These are phyloP conservation scores for Achroia grisella DNA, from an alignment of 1,140 invertebrate genomes.

Conservation along the genomic window DNA sequence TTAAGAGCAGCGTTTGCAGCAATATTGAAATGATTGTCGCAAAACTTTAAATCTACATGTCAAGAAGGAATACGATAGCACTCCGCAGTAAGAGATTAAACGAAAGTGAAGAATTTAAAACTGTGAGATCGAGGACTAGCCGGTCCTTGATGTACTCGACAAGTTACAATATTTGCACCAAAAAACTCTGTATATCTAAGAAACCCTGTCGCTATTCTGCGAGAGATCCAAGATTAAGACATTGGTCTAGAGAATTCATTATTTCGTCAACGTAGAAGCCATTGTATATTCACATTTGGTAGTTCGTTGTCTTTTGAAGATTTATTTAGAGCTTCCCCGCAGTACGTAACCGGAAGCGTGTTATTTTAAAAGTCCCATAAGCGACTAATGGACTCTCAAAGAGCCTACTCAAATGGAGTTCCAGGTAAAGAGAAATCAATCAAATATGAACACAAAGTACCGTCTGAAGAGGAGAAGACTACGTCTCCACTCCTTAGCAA, in stretches of 20 bases:
- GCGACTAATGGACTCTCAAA: slow-evolving; percentile 63
- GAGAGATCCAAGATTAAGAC: slow-evolving; percentile 69
- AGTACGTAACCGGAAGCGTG: slow-evolving; percentile 49
- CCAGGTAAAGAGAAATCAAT: slow-evolving; percentile 51
- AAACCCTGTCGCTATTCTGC: slow-evolving; percentile 64
- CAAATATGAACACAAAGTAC: slow-evolving; percentile 53
- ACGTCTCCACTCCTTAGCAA: slow-evolving; percentile 53
- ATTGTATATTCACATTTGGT: not conserved
- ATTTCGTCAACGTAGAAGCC: slow-evolving; percentile 47
- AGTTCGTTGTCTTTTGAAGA: slow-evolving; percentile 20
- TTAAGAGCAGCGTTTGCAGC: slow-evolving; percentile 27
- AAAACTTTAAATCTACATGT: slow-evolving; percentile 63
- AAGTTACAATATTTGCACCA: slow-evolving; percentile 61
- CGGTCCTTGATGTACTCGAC: slow-evolving; percentile 70
- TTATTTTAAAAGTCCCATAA: slow-evolving; percentile 33
- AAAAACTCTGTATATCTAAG: slow-evolving; percentile 61
- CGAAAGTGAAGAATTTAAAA: slow-evolving; percentile 63
- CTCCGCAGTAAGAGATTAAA: slow-evolving; percentile 24
- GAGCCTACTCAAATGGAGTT: slow-evolving; percentile 55
- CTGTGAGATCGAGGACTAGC: slow-evolving; percentile 65
- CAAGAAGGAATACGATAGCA: slow-evolving; percentile 37
- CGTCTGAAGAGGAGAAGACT: slow-evolving; percentile 68
- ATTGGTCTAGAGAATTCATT: slow-evolving; percentile 58
- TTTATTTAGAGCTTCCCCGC: slow-evolving; percentile 24
- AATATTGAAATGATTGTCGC: slow-evolving; percentile 8